These are phyloP conservation scores for Cirrhinus molitorella DNA, from an alignment of 2,797 vertebrate genomes.

Conservation along the genomic window DNA sequence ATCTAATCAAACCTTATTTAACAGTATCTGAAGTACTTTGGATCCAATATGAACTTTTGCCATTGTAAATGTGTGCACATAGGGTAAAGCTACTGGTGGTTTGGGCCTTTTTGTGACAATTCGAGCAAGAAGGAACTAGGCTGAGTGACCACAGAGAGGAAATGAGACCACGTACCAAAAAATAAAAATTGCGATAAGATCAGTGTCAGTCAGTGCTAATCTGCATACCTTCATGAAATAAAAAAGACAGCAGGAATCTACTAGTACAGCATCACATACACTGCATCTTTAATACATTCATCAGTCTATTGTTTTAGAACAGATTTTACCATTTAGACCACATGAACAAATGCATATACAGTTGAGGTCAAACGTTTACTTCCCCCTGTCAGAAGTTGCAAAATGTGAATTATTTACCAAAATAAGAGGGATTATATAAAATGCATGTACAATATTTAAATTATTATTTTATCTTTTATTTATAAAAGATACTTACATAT, in stretches of 20 bases:
- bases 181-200: neutral
- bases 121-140: conserved; percentile 16
- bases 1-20: neutral
- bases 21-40: neutral
- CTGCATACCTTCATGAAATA: neutral
- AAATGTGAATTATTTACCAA: too few relatives aligned
- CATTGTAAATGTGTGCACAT: neutral
- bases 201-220: neutral
- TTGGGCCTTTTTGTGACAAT: conserved; percentile 5
- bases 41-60: neutral
- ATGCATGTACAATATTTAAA: too few relatives aligned
- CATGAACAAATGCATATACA: neutral
- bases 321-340: conserved; percentile 1
- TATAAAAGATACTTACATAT: too few relatives aligned
- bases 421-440: too few relatives aligned
- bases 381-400: too few relatives aligned
- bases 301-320: neutral
- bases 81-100: neutral
- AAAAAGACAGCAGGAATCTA: neutral
- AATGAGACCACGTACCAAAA: conserved; percentile 21
- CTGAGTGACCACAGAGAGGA: conserved; percentile 18
- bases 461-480: too few relatives aligned
- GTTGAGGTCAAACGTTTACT: too few relatives aligned
- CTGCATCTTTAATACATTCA: neutral
- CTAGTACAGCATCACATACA: neutral